Evolutionary conservation across 53 echinoderm and acorn worm genomes (phyloP).

Genomic region (Pentamera pediparva): DNA sequence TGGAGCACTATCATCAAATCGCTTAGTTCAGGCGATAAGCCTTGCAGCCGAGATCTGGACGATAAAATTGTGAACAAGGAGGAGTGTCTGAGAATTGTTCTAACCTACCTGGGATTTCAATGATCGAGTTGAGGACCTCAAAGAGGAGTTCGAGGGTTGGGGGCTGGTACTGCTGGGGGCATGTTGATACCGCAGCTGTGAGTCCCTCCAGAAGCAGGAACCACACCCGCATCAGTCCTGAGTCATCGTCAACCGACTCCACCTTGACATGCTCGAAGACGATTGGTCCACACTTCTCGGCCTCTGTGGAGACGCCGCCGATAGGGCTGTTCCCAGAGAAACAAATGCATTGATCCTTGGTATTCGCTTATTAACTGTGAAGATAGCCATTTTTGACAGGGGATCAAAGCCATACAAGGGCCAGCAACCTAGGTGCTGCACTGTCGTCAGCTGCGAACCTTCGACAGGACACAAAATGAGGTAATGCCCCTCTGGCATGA

Average conservation of each 20-base stretch:
- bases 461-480: too few relatives aligned
- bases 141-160: slow-evolving; percentile 89
- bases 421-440: too few relatives aligned
- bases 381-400: too few relatives aligned
- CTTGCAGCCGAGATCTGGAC: too few relatives aligned
- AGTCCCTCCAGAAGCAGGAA: slow-evolving; percentile 88
- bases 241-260: slow-evolving; percentile 81
- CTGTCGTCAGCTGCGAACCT: too few relatives aligned
- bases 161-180: slow-evolving; percentile 84
- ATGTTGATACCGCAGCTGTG: slow-evolving; percentile 87
- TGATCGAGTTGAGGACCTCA: slow-evolving; percentile 73
- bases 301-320: neutral
- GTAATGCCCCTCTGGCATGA: too few relatives aligned
- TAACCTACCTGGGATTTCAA: slow-evolving; percentile 57
- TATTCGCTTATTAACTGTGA: too few relatives aligned
- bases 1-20: too few relatives aligned
- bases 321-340: neutral
- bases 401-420: too few relatives aligned
- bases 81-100: too few relatives aligned
- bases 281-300: slow-evolving; percentile 24
- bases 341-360: neutral
- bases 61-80: too few relatives aligned
- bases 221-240: slow-evolving; percentile 90
- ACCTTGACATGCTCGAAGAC: slow-evolving; percentile 70
- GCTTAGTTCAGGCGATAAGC: too few relatives aligned